phyloP scores from a whole-genome alignment of 2,797 vertebrate species.

The Buceros bicornis region DNA sequence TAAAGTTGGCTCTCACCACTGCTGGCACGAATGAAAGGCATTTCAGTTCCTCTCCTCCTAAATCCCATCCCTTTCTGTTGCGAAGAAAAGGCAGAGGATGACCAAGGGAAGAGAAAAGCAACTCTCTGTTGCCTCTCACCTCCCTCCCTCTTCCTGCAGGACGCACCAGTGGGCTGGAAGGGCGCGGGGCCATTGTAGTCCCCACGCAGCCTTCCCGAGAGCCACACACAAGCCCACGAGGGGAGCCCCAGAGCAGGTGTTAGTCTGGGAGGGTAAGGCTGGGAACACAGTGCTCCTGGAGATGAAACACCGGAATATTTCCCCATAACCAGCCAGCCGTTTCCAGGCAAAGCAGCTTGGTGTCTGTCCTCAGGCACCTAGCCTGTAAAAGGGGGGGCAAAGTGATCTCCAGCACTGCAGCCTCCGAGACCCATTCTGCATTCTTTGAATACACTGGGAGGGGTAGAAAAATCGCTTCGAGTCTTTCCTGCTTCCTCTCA shows the following conservation, averaged over 20 bases:
- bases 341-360: background rate
- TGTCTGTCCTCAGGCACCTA: background rate
- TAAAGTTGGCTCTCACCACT: slow-evolving; percentile 52
- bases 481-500: background rate
- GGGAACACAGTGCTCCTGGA: slow-evolving; percentile 12
- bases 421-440: background rate
- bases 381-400: background rate
- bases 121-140: background rate
- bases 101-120: background rate
- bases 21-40: slow-evolving; percentile 28
- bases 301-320: background rate
- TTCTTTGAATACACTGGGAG: background rate
- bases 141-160: background rate
- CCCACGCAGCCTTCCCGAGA: background rate
- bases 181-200: background rate
- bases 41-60: background rate
- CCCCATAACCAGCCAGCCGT: background rate
- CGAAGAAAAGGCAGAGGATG: background rate
- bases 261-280: background rate
- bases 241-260: background rate
- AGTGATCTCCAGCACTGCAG: background rate
- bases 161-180: background rate
- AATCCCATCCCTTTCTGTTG: background rate
- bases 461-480: background rate
- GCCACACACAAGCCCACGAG: background rate